Base-by-base conservation (phyloP, 2,113 vertebrate species). In the Mustelus asterias region DNA sequence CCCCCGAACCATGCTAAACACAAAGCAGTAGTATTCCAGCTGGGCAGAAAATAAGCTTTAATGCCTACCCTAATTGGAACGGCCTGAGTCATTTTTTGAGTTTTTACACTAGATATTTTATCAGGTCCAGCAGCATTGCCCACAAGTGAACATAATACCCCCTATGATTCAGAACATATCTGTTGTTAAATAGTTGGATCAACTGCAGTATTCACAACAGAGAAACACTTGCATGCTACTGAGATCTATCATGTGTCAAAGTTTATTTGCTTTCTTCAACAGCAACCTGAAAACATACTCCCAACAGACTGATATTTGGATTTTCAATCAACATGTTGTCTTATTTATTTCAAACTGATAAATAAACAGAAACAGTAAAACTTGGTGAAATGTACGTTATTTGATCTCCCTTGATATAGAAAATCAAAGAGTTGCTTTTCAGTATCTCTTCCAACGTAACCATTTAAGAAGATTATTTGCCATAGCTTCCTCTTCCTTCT, bases 41-140 rank as follows among this genome's bases (percentile, higher is more conserved):
- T 65, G 60, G 63, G n/a, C 33, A 88, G 24, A 88, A 88, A 65
- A 18, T 93, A 83, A 83, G 33, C 63, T n/a, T 93, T 22, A 7
- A n/a, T 20, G 16, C 2, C 1, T 65, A n/a, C n/a, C 29, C 8
- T 65, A 65, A 5, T 63, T 92, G 58, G 89, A 65, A 92, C 14
- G 63, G 16, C 22, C 33, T 93, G 33, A 16, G 58, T 37, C 89
- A 93, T 22, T n/a, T 33, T 89, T 89, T 65, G 89, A 18, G n/a
- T 93, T 93, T 93, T 93, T 67, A 93, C 44, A 88, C 24, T 83
- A 80, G 58, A 63, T 63, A 63, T 63, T 93, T 92, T 65, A 5
- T 65, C 14, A 93, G 89, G 63, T 65, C 63, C 89, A 37, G 1
- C 22, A 5, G 22, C 60, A 93, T 2, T 33, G 20, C 16, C 14